phyloP scores from a whole-genome alignment of 2,888 invertebrate genomes.

The Alloscopus bannaensis region DNA sequence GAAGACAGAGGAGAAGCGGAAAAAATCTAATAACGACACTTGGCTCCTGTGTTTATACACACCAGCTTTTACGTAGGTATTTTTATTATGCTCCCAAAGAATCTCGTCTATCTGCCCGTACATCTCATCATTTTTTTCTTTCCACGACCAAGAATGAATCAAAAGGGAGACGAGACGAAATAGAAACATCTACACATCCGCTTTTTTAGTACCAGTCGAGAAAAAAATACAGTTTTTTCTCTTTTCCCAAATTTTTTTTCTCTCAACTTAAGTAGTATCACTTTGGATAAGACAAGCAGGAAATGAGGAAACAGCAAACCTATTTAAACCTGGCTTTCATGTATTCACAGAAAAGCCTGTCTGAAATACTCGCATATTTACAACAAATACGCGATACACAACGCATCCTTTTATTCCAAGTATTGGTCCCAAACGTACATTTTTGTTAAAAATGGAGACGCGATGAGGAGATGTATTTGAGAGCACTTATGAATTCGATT shows the following conservation, averaged over 20 bases:
- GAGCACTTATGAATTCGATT: constrained; percentile 6
- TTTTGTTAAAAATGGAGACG: neutral
- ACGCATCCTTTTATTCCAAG: too few relatives aligned
- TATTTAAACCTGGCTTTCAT: too few relatives aligned
- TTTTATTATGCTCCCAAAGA: constrained; percentile 3
- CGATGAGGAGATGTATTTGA: neutral
- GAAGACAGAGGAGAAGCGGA: constrained; percentile 1
- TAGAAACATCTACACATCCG: neutral
- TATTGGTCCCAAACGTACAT: constrained; percentile 4
- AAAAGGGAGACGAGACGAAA: too few relatives aligned
- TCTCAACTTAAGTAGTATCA: constrained; percentile 1
- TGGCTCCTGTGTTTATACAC: too few relatives aligned
- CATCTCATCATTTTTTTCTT: too few relatives aligned
- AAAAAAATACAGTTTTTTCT: constrained; percentile 16
- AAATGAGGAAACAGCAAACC: too few relatives aligned
- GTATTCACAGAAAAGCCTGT: too few relatives aligned
- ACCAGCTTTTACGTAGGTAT: neutral
- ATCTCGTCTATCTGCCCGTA: neutral
- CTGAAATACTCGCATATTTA: too few relatives aligned
- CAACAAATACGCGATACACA: too few relatives aligned
- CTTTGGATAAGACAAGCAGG: neutral
- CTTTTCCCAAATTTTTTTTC: too few relatives aligned
- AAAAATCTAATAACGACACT: constrained; percentile 3
- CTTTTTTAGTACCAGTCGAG: neutral
- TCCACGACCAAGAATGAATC: too few relatives aligned